phyloP scores from a whole-genome alignment of 2,797 vertebrate genomes.

The Chiroxiphia lanceolata region DNA sequence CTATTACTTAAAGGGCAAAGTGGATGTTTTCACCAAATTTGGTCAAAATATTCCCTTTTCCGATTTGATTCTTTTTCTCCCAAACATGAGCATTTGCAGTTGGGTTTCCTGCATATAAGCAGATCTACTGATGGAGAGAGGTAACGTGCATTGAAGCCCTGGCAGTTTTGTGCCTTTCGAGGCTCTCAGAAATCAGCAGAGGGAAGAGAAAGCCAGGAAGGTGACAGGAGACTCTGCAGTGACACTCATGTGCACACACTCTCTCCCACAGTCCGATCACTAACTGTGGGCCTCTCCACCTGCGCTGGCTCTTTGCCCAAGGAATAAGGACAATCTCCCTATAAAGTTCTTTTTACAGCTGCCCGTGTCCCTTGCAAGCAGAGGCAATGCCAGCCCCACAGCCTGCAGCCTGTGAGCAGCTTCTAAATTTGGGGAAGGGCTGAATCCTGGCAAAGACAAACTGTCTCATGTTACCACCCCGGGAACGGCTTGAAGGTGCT shows the following conservation, averaged over 20 bases:
- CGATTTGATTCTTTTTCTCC: not conserved
- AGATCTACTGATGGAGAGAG: not conserved
- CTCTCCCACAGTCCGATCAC: rapidly evolving
- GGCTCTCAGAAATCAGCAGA: not conserved
- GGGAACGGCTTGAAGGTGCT: not conserved
- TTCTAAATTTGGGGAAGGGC: conserved; percentile 63
- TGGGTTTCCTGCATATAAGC: not conserved
- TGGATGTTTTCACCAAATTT: conserved; percentile 37
- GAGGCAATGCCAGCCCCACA: not conserved
- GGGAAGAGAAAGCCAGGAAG: not conserved
- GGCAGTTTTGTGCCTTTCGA: not conserved
- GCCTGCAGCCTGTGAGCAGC: not conserved
- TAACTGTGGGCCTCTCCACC: not conserved
- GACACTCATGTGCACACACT: not conserved
- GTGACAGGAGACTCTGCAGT: not conserved
- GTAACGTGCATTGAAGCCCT: rapidly evolving
- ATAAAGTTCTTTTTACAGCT: not conserved
- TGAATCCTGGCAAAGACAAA: conserved; percentile 24
- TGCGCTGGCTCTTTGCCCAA: not conserved
- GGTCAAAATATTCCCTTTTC: conserved; percentile 12
- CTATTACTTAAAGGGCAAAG: conserved; percentile 13
- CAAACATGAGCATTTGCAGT: not conserved
- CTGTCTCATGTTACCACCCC: conserved; percentile 40
- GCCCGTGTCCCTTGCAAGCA: not conserved
- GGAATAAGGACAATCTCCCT: not conserved